phyloP scores from a whole-genome alignment of 2,113 vertebrate species.

The Empidonax traillii region DNA sequence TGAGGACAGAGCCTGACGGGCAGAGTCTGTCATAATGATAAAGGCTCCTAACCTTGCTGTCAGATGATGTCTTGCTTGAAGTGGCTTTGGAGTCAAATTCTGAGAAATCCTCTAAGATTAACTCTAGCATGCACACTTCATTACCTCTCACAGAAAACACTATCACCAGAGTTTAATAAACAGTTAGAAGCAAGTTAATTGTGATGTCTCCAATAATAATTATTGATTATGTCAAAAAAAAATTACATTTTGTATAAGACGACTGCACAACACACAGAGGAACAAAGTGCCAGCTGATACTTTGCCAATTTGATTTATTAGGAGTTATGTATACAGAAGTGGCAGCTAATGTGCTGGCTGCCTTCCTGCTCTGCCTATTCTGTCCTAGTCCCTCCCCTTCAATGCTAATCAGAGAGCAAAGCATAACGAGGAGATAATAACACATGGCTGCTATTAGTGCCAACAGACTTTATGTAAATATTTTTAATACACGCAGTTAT shows the following conservation, averaged over 20 bases:
- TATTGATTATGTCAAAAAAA: conserved; percentile 55
- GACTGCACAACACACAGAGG: not conserved
- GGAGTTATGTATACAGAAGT: conserved; percentile 4
- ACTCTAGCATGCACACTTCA: not conserved
- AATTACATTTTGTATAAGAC: not conserved
- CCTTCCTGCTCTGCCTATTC: not conserved
- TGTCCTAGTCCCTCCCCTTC: conserved; percentile 37
- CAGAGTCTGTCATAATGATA: not conserved
- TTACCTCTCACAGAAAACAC: not conserved
- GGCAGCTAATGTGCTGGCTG: conserved; percentile 45
- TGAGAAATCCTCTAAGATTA: not conserved
- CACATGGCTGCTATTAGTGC: not conserved
- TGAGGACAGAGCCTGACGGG: fast-evolving
- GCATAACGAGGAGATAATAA: conserved; percentile 30
- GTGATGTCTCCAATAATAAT: conserved; percentile 12
- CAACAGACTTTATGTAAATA: conserved; percentile 29
- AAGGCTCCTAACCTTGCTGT: not conserved
- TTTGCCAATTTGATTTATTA: conserved; percentile 56
- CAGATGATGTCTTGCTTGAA: not conserved
- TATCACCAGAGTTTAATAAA: not conserved
- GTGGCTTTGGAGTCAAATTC: not conserved
- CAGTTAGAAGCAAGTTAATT: not conserved
- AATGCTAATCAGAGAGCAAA: conserved; percentile 32
- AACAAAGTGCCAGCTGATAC: conserved; percentile 19
- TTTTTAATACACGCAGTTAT: not conserved